Evolutionary conservation across 2,113 vertebrate genomes (phyloP).

Genomic region (Strix uralensis): DNA sequence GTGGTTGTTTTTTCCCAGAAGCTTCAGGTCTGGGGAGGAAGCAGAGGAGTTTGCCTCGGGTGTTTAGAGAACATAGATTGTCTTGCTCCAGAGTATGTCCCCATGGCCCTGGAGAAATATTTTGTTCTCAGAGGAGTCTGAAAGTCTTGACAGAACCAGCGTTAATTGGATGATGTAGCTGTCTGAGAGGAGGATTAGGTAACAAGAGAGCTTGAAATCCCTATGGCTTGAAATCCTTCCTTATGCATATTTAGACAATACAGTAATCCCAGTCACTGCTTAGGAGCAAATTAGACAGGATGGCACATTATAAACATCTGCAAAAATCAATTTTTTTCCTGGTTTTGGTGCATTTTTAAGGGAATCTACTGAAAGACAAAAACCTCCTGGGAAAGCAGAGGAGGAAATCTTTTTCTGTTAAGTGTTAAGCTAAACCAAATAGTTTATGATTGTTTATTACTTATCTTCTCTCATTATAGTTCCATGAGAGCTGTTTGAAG

Average conservation of each 20-base stretch:
- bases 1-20: not conserved
- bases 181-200: conserved; percentile 5
- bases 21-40: not conserved
- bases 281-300: not conserved
- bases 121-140: not conserved
- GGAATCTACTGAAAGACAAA: not conserved
- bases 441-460: not conserved
- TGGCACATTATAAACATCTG: not conserved
- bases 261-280: not conserved
- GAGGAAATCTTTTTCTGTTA: not conserved
- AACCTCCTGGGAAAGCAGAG: not conserved
- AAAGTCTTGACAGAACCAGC: not conserved
- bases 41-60: not conserved
- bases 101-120: not conserved
- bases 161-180: not conserved
- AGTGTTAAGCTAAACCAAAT: not conserved
- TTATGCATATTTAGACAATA: conserved; percentile 5
- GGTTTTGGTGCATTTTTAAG: not conserved
- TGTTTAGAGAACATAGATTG: not conserved
- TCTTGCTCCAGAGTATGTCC: not conserved
- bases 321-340: not conserved
- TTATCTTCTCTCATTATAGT: not conserved
- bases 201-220: not conserved
- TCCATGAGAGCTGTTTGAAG: not conserved
- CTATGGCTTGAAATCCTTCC: not conserved